These are phyloP conservation scores for Eurytoma californica DNA, from an alignment of 2,888 invertebrate genomes.

Conservation along the genomic window DNA sequence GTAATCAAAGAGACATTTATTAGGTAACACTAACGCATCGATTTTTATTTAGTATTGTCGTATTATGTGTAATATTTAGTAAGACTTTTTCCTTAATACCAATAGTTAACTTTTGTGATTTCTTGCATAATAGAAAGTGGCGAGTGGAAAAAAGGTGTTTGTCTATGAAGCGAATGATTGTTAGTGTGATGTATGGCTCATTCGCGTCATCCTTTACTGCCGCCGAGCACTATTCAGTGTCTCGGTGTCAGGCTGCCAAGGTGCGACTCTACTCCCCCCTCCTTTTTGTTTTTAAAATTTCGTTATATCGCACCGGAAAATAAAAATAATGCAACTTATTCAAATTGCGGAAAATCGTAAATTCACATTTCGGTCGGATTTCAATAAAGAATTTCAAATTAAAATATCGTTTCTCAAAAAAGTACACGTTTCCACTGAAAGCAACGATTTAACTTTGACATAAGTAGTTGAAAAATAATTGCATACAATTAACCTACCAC, in stretches of 20 bases:
- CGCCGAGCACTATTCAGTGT: not conserved
- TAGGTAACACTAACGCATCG: constrained; percentile 11
- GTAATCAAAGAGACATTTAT: not conserved
- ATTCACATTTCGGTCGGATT: too few relatives aligned
- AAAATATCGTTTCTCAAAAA: too few relatives aligned
- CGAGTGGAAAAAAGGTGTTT: constrained; percentile 9
- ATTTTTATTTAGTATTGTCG: constrained; percentile 11
- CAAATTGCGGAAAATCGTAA: not conserved
- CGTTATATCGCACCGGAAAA: not conserved
- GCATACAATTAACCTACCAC: too few relatives aligned
- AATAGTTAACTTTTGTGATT: not conserved
- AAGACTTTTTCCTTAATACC: too few relatives aligned
- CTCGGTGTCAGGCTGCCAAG: not conserved
- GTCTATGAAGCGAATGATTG: not conserved
- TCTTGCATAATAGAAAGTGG: constrained; percentile 9
- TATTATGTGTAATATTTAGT: constrained; percentile 9
- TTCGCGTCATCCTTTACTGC: not conserved
- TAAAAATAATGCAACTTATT: constrained; percentile 7
- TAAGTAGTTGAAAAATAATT: too few relatives aligned
- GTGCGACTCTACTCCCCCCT: not conserved
- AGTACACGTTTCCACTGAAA: too few relatives aligned
- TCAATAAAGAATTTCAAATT: too few relatives aligned
- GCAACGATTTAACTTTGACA: too few relatives aligned
- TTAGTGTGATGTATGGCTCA: constrained; percentile 9
- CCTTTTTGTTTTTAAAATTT: constrained; percentile 14